phyloP scores from a whole-genome alignment of 2,888 invertebrate species.

The Leistus spinibarbis region DNA sequence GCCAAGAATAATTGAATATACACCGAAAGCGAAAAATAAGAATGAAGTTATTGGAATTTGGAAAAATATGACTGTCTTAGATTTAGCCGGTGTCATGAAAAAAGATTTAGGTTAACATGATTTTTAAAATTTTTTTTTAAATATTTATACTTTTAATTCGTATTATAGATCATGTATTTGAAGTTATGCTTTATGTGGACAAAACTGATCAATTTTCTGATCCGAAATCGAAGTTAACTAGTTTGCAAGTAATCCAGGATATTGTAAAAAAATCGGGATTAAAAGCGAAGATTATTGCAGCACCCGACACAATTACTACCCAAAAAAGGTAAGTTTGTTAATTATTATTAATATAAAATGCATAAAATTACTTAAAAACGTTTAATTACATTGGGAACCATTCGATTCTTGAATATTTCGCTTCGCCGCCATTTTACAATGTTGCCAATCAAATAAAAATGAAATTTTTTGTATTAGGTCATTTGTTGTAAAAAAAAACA shows the following conservation, averaged over 20 bases:
- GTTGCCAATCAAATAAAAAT: too few species aligned
- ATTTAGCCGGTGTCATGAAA: slow-evolving; percentile 70
- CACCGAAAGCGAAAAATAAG: slow-evolving; percentile 62
- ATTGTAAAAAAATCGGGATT: slow-evolving; percentile 72
- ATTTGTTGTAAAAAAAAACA: too few species aligned
- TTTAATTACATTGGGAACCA: too few species aligned
- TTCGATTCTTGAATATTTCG: too few species aligned
- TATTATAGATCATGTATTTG: slow-evolving; percentile 70
- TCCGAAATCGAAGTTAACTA: slow-evolving; percentile 65
- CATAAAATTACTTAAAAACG: too few species aligned
- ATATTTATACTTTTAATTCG: slow-evolving; percentile 46
- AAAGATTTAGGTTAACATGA: slow-evolving; percentile 64
- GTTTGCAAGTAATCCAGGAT: slow-evolving; percentile 69
- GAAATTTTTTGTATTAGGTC: too few species aligned
- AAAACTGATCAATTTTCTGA: slow-evolving; percentile 63
- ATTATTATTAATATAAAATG: slow-evolving; percentile 45
- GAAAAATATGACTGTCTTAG: slow-evolving; percentile 79
- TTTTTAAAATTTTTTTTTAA: slow-evolving; percentile 12
- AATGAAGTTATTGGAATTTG: slow-evolving; percentile 70
- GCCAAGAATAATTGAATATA: slow-evolving; percentile 64
- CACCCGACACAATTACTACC: slow-evolving; percentile 58
- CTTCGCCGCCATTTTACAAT: too few species aligned
- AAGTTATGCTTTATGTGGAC: slow-evolving; percentile 70
- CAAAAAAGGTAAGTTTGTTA: slow-evolving; percentile 51
- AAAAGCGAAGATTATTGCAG: slow-evolving; percentile 64